phyloP scores from a whole-genome alignment of 2,797 vertebrate genomes.

The Megalops cyprinoides region DNA sequence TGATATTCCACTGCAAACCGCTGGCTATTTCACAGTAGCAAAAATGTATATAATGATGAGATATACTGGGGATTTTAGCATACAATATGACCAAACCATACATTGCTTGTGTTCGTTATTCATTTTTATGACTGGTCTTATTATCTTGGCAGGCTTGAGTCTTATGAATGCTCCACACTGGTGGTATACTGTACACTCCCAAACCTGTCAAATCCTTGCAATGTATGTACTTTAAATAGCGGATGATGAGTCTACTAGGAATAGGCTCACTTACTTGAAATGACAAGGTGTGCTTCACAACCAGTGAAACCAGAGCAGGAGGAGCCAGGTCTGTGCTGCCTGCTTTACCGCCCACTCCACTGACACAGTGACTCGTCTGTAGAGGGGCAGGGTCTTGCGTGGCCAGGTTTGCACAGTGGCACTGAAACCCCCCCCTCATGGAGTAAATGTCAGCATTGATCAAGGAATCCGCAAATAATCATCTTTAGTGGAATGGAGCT shows the following conservation, averaged over 20 bases:
- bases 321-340: not conserved
- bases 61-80: not conserved
- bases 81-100: not conserved
- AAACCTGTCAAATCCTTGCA: conserved; percentile 27
- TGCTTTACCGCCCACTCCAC: not conserved
- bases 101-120: not conserved
- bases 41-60: not conserved
- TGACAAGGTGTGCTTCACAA: conserved; percentile 11
- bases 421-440: not conserved
- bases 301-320: conserved; percentile 1
- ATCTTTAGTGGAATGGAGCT: not conserved
- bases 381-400: not conserved
- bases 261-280: conserved; percentile 20
- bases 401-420: not conserved
- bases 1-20: too few species aligned
- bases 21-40: not conserved
- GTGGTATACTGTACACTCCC: conserved; percentile 21
- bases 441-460: not conserved
- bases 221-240: conserved; percentile 26
- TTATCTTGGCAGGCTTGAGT: too few species aligned
- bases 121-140: not conserved
- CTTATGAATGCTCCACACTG: not conserved
- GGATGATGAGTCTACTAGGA: conserved; percentile 18
- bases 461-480: not conserved
- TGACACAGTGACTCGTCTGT: not conserved